A percentile compares a stretch with the other conserved stretches of the same genome.
phyloP scores from a whole-genome alignment of 2,888 invertebrate species.

The Tachina lurida region DNA sequence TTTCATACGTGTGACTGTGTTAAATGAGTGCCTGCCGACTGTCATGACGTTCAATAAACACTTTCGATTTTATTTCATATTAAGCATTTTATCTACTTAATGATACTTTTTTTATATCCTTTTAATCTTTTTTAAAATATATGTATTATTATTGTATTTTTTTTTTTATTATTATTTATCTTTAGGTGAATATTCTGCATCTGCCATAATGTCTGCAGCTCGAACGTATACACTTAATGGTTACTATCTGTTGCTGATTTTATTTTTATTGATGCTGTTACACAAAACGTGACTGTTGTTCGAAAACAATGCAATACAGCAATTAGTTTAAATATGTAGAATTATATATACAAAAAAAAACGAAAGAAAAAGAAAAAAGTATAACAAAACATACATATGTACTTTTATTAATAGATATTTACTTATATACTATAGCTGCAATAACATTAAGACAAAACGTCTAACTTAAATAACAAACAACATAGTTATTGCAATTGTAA shows the following conservation, averaged over 20 bases:
- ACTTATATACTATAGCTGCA: slow-evolving; percentile 27
- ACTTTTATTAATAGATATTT: slow-evolving; percentile 38
- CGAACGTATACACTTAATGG: slow-evolving; percentile 65
- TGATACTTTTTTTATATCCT: neutral
- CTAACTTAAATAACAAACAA: slow-evolving; percentile 26
- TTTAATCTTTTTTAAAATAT: slow-evolving; percentile 31
- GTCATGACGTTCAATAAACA: slow-evolving; percentile 35
- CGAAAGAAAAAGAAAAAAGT: too few species aligned
- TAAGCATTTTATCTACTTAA: slow-evolving; percentile 14
- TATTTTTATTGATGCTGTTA: slow-evolving; percentile 75
- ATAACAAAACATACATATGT: slow-evolving; percentile 1
- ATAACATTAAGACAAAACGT: slow-evolving; percentile 47
- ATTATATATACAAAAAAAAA: slow-evolving; percentile 4
- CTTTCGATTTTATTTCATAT: neutral
- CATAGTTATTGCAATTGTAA: slow-evolving; percentile 48
- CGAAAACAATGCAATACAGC: slow-evolving; percentile 54
- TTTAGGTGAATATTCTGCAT: slow-evolving; percentile 83
- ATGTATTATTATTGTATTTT: slow-evolving; percentile 6
- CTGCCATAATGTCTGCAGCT: slow-evolving; percentile 82
- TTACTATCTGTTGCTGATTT: slow-evolving; percentile 74
- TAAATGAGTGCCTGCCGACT: neutral
- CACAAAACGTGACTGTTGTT: slow-evolving; percentile 78
- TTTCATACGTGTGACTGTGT: neutral
- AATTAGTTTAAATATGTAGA: slow-evolving; percentile 66
- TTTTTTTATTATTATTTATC: slow-evolving; percentile 30